These are phyloP conservation scores for Gymnocheta viridis DNA, from an alignment of 2,888 invertebrate species.

Conservation along the genomic window DNA sequence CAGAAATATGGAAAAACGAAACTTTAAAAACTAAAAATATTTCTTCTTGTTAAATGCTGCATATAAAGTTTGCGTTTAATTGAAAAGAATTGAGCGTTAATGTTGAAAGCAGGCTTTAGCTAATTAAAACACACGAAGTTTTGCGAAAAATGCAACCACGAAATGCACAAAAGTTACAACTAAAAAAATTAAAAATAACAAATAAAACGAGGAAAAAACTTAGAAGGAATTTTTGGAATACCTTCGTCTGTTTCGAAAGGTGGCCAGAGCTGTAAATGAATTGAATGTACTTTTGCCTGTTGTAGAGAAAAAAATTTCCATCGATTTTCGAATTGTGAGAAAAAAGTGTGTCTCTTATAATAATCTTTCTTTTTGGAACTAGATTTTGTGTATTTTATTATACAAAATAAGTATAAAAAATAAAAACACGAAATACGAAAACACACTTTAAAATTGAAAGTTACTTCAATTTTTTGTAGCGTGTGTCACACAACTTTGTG, in stretches of 20 bases:
- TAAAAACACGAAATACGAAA: too few relatives aligned
- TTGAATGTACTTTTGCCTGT: neutral
- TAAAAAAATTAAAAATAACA: neutral
- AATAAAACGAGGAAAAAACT: neutral
- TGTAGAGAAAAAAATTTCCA: too few relatives aligned
- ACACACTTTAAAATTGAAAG: too few relatives aligned
- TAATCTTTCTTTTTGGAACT: too few relatives aligned
- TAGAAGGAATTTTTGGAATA: conserved; percentile 52
- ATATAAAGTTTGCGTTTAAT: conserved; percentile 58
- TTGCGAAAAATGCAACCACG: conserved; percentile 38
- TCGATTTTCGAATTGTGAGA: too few relatives aligned
- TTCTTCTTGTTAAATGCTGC: conserved; percentile 33
- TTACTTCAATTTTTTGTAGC: too few relatives aligned
- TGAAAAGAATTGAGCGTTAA: conserved; percentile 69
- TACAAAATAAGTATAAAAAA: too few relatives aligned
- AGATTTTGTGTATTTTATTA: too few relatives aligned
- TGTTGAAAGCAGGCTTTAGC: conserved; percentile 63
- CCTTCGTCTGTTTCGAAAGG: neutral
- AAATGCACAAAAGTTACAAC: neutral
- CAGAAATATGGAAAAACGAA: conserved; percentile 48
- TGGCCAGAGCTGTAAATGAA: conserved; percentile 7
- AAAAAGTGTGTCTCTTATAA: too few relatives aligned
- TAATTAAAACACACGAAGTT: conserved; percentile 67
- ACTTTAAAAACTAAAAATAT: conserved; percentile 44
- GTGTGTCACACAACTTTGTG: too few relatives aligned